Conservation (phyloP, 1,140 invertebrate genomes). For the Temnothorax curvispinosus region DNA sequence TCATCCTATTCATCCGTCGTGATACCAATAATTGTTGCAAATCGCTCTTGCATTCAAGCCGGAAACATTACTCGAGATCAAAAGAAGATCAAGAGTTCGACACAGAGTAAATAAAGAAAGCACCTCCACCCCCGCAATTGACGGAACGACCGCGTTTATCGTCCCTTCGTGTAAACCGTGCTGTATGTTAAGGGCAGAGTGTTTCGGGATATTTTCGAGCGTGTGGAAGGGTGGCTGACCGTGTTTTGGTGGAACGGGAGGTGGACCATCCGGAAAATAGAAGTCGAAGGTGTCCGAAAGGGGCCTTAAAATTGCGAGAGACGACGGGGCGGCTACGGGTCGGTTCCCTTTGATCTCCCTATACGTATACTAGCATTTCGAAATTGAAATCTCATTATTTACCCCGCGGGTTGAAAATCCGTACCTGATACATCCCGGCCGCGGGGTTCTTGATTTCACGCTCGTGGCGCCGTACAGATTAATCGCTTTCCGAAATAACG, state of each 20-base stretch:
- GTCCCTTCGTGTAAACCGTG: slow-evolving; percentile 32
- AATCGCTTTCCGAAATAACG: slow-evolving; percentile 65
- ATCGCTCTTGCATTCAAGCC: not conserved
- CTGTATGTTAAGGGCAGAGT: slow-evolving; percentile 47
- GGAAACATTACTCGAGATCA: not conserved
- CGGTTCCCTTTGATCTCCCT: slow-evolving; percentile 72
- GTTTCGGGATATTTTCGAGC: slow-evolving; percentile 10
- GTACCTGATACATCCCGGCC: slow-evolving; percentile 17
- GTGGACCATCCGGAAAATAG: slow-evolving; percentile 68
- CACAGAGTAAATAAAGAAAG: slow-evolving; percentile 22
- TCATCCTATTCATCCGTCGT: not conserved
- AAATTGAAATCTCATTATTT: slow-evolving; percentile 76
- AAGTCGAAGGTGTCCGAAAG: slow-evolving; percentile 68
- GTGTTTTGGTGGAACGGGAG: slow-evolving; percentile 39
- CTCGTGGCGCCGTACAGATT: slow-evolving; percentile 56
- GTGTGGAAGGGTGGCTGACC: slow-evolving; percentile 25
- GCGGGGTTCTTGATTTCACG: slow-evolving; percentile 71
- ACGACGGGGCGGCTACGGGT: slow-evolving; percentile 45
- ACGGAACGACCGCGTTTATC: slow-evolving; percentile 60
- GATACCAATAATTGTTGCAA: slow-evolving; percentile 3
- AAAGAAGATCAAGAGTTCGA: slow-evolving; percentile 16
- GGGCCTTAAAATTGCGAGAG: slow-evolving; percentile 72
- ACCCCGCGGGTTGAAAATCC: slow-evolving; percentile 64
- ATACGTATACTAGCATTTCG: slow-evolving; percentile 51
- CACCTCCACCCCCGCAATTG: slow-evolving; percentile 38